A percentile compares a stretch with the other conserved stretches of the same genome.
These are phyloP conservation scores for Luffia ferchaultella DNA, from an alignment of 2,888 invertebrate species.

Conservation along the genomic window DNA sequence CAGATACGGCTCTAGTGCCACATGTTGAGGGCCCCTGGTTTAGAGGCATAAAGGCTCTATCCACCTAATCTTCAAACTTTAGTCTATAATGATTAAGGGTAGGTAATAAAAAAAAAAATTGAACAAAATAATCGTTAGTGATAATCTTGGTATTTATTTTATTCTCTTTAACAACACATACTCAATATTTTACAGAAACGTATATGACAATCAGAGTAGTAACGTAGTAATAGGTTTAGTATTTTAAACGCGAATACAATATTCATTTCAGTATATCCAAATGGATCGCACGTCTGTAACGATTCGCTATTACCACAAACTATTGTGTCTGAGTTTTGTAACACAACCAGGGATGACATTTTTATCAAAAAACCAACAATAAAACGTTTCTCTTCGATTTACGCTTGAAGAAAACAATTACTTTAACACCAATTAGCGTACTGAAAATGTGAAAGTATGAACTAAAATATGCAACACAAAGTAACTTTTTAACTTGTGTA, in stretches of 20 bases:
- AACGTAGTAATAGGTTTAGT: slow-evolving; percentile 58
- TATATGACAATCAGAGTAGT: slow-evolving; percentile 64
- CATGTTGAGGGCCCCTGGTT: no score
- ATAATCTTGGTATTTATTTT: slow-evolving; percentile 58
- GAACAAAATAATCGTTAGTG: no score
- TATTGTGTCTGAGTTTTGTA: no score
- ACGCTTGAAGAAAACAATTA: background rate
- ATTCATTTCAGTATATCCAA: slow-evolving; percentile 36
- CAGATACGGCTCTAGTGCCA: no score
- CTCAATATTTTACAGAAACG: slow-evolving; percentile 68
- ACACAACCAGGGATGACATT: no score
- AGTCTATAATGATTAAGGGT: no score
- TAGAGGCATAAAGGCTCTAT: no score
- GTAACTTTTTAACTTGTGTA: slow-evolving; percentile 46
- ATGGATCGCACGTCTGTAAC: background rate
- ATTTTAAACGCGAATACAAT: slow-evolving; percentile 57
- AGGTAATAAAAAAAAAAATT: no score
- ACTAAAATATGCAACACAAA: slow-evolving; percentile 32
- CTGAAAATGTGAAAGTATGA: background rate
- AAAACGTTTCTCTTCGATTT: background rate
- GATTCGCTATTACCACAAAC: no score
- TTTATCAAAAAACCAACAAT: no score
- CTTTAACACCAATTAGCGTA: background rate
- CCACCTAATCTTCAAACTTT: no score
- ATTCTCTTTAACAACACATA: slow-evolving; percentile 69